phyloP scores from a whole-genome alignment of 2,888 invertebrate species.

The Stegophylla sp. region DNA sequence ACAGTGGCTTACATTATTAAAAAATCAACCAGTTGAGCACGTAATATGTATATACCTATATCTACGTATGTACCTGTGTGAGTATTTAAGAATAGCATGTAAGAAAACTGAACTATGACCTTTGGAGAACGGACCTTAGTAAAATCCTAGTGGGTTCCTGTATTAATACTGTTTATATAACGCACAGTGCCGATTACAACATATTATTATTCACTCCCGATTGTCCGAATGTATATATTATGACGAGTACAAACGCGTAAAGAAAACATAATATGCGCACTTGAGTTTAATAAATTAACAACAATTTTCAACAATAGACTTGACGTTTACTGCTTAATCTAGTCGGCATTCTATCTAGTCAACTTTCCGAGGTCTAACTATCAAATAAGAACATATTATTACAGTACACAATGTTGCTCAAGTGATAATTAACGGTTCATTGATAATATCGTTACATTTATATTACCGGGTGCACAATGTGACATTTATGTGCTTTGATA shows the following conservation, averaged over 20 bases:
- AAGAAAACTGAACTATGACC: constrained; percentile 21
- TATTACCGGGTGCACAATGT: background rate
- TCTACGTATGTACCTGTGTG: background rate
- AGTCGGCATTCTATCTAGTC: background rate
- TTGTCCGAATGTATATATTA: background rate
- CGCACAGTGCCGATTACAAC: background rate
- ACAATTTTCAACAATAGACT: background rate
- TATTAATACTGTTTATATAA: constrained; percentile 27
- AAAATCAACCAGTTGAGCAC: too few species aligned
- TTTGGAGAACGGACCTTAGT: constrained; percentile 26
- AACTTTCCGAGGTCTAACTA: constrained; percentile 2
- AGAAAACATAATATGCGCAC: background rate
- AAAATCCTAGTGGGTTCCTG: constrained; percentile 22
- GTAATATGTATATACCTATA: background rate
- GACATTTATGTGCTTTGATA: background rate
- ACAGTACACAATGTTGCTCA: background rate
- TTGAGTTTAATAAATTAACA: background rate
- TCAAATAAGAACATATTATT: background rate
- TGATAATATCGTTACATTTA: background rate
- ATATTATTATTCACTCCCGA: constrained; percentile 27
- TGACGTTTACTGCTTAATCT: background rate
- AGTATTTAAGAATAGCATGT: background rate
- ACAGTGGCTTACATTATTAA: too few species aligned
- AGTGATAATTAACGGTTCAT: constrained; percentile 20
- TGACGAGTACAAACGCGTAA: background rate